phyloP scores from a whole-genome alignment of 1,140 invertebrate species.

The Lasioglossum albipes region DNA sequence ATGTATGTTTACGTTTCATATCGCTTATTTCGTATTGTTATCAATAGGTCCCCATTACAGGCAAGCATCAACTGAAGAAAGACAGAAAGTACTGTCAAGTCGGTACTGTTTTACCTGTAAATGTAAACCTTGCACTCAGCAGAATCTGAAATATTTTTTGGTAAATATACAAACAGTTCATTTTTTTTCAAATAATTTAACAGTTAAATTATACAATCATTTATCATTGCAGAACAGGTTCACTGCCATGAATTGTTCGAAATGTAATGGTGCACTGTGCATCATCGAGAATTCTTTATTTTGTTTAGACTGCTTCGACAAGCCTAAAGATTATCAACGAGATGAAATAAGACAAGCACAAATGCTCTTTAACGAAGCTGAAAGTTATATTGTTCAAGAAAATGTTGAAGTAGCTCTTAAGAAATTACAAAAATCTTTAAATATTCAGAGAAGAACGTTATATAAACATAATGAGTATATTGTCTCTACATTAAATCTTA shows the following conservation, averaged over 20 bases:
- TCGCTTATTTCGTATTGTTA: conserved; percentile 10
- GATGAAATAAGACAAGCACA: conserved; percentile 75
- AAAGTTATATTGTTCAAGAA: conserved; percentile 54
- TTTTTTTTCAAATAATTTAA: not conserved
- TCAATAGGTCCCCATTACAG: conserved; percentile 83
- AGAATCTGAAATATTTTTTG: conserved; percentile 78
- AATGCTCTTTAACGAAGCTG: conserved; percentile 65
- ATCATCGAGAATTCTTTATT: conserved; percentile 40
- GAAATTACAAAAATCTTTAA: conserved; percentile 74
- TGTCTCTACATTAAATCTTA: no score
- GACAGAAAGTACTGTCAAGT: conserved; percentile 82
- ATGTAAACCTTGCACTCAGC: conserved; percentile 83
- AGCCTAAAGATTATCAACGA: conserved; percentile 57
- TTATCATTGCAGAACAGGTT: conserved; percentile 73
- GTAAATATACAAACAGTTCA: conserved; percentile 70
- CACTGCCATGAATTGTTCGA: conserved; percentile 70
- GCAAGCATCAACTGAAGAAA: conserved; percentile 80
- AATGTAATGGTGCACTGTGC: conserved; percentile 71
- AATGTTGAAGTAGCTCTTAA: conserved; percentile 62
- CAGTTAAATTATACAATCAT: not conserved
- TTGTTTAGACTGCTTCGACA: conserved; percentile 71
- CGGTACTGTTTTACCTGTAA: conserved; percentile 88
- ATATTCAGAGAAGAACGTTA: conserved; percentile 75
- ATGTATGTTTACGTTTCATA: not conserved
- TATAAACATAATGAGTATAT: conserved; percentile 69